Conservation (phyloP, 2,888 invertebrate species). For the Rotaria macrura region DNA sequence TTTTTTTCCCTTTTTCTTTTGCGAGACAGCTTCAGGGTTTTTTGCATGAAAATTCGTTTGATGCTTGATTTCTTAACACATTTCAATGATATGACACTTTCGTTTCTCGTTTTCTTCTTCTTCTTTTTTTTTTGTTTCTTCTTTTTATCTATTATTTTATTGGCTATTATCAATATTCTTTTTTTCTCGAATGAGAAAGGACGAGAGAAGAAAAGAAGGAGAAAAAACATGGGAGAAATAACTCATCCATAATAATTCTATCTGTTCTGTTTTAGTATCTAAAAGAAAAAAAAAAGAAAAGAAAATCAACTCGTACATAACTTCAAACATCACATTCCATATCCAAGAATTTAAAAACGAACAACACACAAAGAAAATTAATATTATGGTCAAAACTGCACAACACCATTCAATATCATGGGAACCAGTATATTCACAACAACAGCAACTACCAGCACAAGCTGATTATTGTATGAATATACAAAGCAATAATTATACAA, state of each 20-base stretch:
- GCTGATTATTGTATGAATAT: neutral
- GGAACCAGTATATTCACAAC: neutral
- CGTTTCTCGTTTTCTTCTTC: no score
- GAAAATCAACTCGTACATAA: no score
- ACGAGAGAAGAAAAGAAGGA: no score
- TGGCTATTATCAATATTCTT: neutral
- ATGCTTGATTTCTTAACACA: neutral
- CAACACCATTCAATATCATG: neutral
- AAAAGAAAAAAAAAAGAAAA: neutral
- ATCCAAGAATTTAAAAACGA: no score
- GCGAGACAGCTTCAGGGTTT: neutral
- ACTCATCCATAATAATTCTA: neutral
- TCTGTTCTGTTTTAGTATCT: neutral
- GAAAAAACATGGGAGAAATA: neutral
- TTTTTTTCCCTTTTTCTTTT: neutral
- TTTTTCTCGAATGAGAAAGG: neutral
- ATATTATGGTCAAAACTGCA: conserved; percentile 4
- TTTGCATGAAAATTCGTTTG: neutral
- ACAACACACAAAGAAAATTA: neutral
- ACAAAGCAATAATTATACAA: neutral
- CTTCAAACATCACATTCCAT: neutral
- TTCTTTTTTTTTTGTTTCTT: neutral
- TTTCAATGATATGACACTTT: neutral
- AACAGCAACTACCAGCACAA: no score
- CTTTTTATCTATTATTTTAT: neutral